Evolutionary conservation across 2,113 vertebrate species (phyloP).

Genomic region (Microtus richardsoni): DNA sequence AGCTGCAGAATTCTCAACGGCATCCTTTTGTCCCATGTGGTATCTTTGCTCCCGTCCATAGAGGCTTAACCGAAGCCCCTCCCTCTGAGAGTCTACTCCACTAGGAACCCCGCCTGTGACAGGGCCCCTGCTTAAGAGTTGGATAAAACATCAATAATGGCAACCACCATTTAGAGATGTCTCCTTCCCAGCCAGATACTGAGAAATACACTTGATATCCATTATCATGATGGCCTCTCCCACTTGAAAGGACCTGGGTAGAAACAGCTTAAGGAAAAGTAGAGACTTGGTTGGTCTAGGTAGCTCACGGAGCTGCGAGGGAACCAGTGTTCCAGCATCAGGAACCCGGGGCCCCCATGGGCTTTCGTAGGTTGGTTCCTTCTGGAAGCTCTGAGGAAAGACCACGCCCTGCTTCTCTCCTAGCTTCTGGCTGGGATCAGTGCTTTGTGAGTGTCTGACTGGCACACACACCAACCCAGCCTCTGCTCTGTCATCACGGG

Average conservation of each 20-base stretch:
- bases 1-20: not conserved
- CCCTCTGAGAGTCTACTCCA: not conserved
- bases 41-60: not conserved
- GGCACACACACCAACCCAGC: rapidly evolving
- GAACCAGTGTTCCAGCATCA: too few relatives aligned
- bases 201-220: rapidly evolving
- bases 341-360: rapidly evolving
- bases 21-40: not conserved
- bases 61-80: not conserved
- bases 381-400: not conserved
- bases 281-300: not conserved
- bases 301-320: not conserved
- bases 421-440: rapidly evolving
- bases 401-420: not conserved
- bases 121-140: not conserved
- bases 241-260: not conserved
- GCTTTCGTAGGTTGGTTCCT: too few relatives aligned
- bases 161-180: not conserved
- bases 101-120: not conserved
- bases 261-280: not conserved
- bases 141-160: not conserved
- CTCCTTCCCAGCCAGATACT: rapidly evolving
- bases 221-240: not conserved
- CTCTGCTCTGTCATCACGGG: not conserved
- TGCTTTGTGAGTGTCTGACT: not conserved